Evolutionary conservation across 1,140 invertebrate genomes (phyloP).

Genomic region (Drosophila arizonae): DNA sequence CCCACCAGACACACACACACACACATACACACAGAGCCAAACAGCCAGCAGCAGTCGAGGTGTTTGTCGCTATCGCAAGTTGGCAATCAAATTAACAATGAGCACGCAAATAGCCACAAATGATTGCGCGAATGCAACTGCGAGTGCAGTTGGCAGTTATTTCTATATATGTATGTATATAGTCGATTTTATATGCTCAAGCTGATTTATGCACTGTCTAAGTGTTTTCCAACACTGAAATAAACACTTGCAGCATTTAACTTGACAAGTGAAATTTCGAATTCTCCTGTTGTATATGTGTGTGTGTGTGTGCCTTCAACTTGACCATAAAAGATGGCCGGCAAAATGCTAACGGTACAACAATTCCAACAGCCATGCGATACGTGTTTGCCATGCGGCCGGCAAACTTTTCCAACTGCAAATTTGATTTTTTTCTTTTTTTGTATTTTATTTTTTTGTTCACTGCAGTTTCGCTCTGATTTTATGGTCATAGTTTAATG

Average conservation of each 20-base stretch:
- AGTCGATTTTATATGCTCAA: neutral
- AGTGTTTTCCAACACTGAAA: constrained; percentile 23
- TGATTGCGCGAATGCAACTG: constrained; percentile 40
- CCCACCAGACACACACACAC: constrained; percentile 16
- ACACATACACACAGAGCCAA: neutral
- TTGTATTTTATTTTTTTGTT: neutral
- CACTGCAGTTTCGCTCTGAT: constrained; percentile 43
- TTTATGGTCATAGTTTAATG: constrained; percentile 57
- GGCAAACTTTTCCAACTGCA: constrained; percentile 10
- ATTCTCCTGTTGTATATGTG: constrained; percentile 11
- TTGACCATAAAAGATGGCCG: constrained; percentile 62
- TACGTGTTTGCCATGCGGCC: constrained; percentile 64
- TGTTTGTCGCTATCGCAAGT: constrained; percentile 60
- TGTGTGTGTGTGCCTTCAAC: constrained; percentile 26
- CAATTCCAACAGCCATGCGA: constrained; percentile 54
- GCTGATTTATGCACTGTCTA: constrained; percentile 48
- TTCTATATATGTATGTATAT: neutral
- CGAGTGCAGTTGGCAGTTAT: neutral
- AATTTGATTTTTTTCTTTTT: constrained; percentile 4
- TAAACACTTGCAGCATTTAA: constrained; percentile 49
- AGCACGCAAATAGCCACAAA: constrained; percentile 74
- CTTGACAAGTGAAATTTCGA: constrained; percentile 60
- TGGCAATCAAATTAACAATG: constrained; percentile 75
- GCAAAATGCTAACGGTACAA: neutral
- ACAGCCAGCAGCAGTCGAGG: constrained; percentile 28